Evolutionary conservation across 2,113 vertebrate genomes (phyloP), one percentile per base, ranked within the genome.

Genomic region (Parotia lawesii): DNA sequence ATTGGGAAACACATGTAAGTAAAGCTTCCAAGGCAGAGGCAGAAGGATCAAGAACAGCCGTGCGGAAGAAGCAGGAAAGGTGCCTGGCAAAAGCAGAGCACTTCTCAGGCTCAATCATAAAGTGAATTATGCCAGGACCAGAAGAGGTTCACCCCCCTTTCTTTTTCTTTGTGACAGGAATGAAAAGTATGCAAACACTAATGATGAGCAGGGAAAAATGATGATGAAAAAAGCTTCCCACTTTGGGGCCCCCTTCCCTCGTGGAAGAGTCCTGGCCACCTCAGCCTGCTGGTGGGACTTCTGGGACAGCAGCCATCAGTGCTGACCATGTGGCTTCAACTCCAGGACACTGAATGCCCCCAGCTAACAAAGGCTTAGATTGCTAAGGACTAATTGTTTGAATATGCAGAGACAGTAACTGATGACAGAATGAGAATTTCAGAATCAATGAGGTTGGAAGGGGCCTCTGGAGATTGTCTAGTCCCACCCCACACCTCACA

Each of bases 101-200:
- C 11, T 28, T 87, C 11, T 20, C 0, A 0, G n/a, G 37, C 45
- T 75, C 6, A 0, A 85, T 51, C 58, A 37, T 27, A 25, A 91
- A 65, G 28, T 40, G 17, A 82, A 42, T 65, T 75, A 45, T 57
- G n/a, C 40, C 81, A 91, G 40, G n/a, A 79, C 7, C 24, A 4
- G 13, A 42, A n/a, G 44, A 77, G 24, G 11, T 93, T 47, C 47
- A 62, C 18, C 4, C 28, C 8, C 3, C 6, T 54, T 85, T 27
- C 66, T 42, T 90, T 47, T 31, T 89, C 35, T 90, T 65, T 4
- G 2, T 53, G 31, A 57, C 25, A 85, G 23, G 37, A 44, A 62
- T 85, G 58, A 69, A 82, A 95, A 94, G 17, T 23, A 35, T 54
- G 25, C 42, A 61, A 93, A 85, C 15, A n/a, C 6, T 67, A 60